Evolutionary conservation across 2,888 invertebrate species (phyloP), one percentile per base, ranked within the genome.

Genomic region (Phyllotreta cruciferae): DNA sequence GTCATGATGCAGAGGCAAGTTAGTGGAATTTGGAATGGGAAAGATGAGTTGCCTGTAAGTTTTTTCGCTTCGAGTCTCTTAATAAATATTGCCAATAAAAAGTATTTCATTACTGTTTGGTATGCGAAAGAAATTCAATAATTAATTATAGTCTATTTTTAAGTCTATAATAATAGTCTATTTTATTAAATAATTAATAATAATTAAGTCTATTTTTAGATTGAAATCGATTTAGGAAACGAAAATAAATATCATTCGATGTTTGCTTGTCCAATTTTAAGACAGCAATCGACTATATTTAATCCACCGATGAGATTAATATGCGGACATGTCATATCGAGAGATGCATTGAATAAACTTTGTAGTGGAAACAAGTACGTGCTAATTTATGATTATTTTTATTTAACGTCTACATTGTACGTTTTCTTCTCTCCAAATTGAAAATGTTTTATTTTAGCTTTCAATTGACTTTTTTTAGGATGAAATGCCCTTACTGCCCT

Each of bases 401-500:
- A 11, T 56, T 49, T 9, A 24, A n/a, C 24, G 5, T 45, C 3
- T 45, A 47, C 24, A 24, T 24, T 24, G 24, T 24, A 24, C 24
- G 24, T 4, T 4, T 37, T 52, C n/a, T 7, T 5, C 39, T 5
- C 24, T 11, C 35, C 13, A 39, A n/a, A 3, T 58, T 45, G 0
- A 41, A 24, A 44, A 4, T 36, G 36, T 35, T 53, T 41, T n/a
- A 11, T 9, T 34, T 44, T 54, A 24, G 37, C 24, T 49, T 72
- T 74, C 50, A 11, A 44, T 44, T 67, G 49, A 67, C 64, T 74
- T 73, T 74, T 85, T 87, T 88, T 67, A 96, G 96, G 79, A 88
- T 99, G 81, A 99, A 99, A 84, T 99, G 99, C 79, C 98, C 98
- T 0, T 99, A 99, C 83, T 99, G 99, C 78, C 98, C 98, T 0